Evolutionary conservation across 2,888 invertebrate species (phyloP), one percentile per base, ranked within the genome.

Genomic region (Dolomedes plantarius): DNA sequence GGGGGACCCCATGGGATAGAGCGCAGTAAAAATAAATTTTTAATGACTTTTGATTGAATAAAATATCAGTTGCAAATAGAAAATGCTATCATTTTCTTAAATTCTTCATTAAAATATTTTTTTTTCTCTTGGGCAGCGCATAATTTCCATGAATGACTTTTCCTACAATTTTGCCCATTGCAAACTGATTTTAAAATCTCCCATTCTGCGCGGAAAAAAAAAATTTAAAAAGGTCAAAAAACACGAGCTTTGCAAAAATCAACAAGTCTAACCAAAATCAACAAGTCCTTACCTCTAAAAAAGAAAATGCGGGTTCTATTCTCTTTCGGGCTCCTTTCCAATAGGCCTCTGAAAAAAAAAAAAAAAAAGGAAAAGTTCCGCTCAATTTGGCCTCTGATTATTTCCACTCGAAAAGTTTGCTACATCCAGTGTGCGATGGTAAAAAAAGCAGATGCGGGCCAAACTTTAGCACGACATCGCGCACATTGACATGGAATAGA

Each of bases 211-310:
- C 9, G 36, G 36, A 9, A 36, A 5, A n/a, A n/a, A n/a, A 5
- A 7, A 7, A 7, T n/a, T n/a, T n/a, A 5, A 36, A 36, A 36
- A 6, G 5, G 36, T 36, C 9, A 9, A 36, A 7, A 5, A 36
- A 36, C 6, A 36, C 36, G 36, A 36, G 36, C 9, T 36, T 36
- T 36, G 5, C 36, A 56, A 56, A 23, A 6, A 46, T 16, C n/a
- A 46, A 16, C 46, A 9, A 46, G 46, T 16, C 3, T 27, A 68
- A 16, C 16, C 27, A 65, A 32, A 39, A 68, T 68, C 68, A 68
- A 68, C 68, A 68, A 68, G 68, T 68, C 68, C 68, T 68, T 68
- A 68, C 68, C 68, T 68, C 56, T 56, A 56, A 56, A 56, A 36
- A 56, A 56, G 23, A 23, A 19, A 56, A 56, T 56, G 56, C 56